Evolutionary conservation across 92 coral and sea anemone species (phyloP).

Genomic region (Bergia puertoricense): DNA sequence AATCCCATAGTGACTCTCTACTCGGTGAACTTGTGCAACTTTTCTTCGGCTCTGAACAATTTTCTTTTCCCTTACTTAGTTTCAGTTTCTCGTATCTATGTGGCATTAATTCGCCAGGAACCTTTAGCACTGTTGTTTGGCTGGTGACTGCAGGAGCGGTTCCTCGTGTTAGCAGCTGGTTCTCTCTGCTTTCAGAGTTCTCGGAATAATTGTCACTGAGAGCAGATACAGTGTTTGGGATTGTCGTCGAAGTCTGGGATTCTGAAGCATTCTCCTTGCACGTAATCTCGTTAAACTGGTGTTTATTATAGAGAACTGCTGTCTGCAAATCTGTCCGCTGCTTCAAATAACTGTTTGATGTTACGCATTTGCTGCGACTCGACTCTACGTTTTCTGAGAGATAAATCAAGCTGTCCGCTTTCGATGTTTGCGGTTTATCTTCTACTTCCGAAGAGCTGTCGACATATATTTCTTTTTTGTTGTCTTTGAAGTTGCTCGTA

Average conservation of each 20-base stretch:
- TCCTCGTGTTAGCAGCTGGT: neutral
- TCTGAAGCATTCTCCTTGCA: neutral
- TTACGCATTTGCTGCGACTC: neutral
- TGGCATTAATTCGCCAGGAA: neutral
- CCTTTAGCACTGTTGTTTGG: neutral
- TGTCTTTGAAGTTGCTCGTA: neutral
- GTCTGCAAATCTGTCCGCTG: neutral
- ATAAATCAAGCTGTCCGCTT: no score
- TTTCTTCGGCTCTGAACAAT: neutral
- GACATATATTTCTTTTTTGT: no score
- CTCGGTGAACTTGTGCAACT: neutral
- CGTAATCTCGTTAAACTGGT: neutral
- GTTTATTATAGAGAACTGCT: neutral
- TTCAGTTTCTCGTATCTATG: neutral
- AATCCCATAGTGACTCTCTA: conserved; percentile 17
- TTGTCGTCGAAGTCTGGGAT: neutral
- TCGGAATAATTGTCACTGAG: neutral
- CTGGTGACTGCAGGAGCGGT: neutral
- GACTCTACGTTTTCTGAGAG: no score
- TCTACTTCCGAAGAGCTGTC: neutral
- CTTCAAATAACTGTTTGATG: neutral
- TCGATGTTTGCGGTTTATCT: neutral
- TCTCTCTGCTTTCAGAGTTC: neutral
- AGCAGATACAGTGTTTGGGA: neutral
- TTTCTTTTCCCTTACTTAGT: neutral